Base-by-base conservation (phyloP, 1,140 invertebrate species). In the Heliconius melpomene region DNA sequence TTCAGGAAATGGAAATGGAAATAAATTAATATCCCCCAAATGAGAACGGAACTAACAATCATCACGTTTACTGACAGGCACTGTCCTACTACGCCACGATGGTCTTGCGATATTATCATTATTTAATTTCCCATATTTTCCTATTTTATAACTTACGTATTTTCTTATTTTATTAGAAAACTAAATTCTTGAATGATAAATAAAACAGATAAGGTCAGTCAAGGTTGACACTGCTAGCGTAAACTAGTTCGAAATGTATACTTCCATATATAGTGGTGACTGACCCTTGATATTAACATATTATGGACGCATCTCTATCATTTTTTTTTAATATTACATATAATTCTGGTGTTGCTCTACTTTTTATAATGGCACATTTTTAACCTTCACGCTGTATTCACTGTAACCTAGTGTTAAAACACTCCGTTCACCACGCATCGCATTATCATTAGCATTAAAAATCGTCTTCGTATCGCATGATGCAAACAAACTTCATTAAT, bases 401-500 rank as follows among this genome's bases (percentile, higher is more conserved):
- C 5, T 46, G 13, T 13, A 20, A 7, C 18, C 18, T 52, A 52
- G 18, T 52, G 50, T 20, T 52, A 7, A 52, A 20, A 52, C 16
- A 50, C 46, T 50, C 16, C 18, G 50, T 18, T 46, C 11, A 46
- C 40, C 40, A 46, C 40, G 11, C 13, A 2, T 46, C 2, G 5
- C 5, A 46, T 57, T 46, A 46, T 57, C 54, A 57, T 57, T 23
- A 57, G n/a, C 8, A 23, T 52, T 20, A 74, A 23, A 54, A 8
- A 20, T 52, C 73, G 46, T 74, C 2, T 29, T 26, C 16, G 73
- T 52, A 46, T 74, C 50, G 26, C 32, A 52, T 29, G 46, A 74
- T 52, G 73, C 46, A 74, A 54, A 26, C 9, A 74, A 29, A 26
- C 29, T 29, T 74, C n/a, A 66, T 66, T 66, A 52, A 75, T 76